A percentile compares a stretch with the other conserved stretches of the same genome.
Evolutionary conservation across 2,888 invertebrate genomes (phyloP).

Genomic region (Ornithoptera alexandrae): DNA sequence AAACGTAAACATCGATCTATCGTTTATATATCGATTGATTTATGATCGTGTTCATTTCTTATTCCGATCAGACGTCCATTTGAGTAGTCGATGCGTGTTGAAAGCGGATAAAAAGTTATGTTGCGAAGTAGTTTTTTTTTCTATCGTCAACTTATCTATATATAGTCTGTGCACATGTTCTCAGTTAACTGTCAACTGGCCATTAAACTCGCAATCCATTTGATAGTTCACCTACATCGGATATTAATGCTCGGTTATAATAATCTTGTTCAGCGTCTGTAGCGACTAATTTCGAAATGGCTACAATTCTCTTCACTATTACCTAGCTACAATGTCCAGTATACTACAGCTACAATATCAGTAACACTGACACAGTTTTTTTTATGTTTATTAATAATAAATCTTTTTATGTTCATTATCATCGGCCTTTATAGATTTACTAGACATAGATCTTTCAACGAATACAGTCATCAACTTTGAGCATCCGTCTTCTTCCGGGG

Average conservation of each 20-base stretch:
- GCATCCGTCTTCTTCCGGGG: too few species aligned
- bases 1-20: conserved; percentile 25
- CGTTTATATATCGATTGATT: conserved; percentile 28
- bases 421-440: too few species aligned
- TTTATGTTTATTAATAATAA: too few species aligned
- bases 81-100: conserved; percentile 4
- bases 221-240: conserved; percentile 27
- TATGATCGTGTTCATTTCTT: conserved; percentile 13
- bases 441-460: too few species aligned
- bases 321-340: too few species aligned
- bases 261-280: conserved; percentile 5
- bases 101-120: conserved; percentile 15
- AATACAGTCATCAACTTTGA: too few species aligned
- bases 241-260: conserved; percentile 11
- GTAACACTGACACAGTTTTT: background rate
- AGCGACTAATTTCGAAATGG: background rate
- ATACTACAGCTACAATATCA: background rate
- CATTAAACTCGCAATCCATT: conserved; percentile 26
- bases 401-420: too few species aligned
- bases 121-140: conserved; percentile 16
- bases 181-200: conserved; percentile 23
- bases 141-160: conserved; percentile 19
- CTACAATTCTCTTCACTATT: background rate
- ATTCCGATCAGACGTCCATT: conserved; percentile 19
- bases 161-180: conserved; percentile 26